Evolutionary conservation across 2,113 vertebrate genomes (phyloP).

Genomic region (Halichoeres trimaculatus): DNA sequence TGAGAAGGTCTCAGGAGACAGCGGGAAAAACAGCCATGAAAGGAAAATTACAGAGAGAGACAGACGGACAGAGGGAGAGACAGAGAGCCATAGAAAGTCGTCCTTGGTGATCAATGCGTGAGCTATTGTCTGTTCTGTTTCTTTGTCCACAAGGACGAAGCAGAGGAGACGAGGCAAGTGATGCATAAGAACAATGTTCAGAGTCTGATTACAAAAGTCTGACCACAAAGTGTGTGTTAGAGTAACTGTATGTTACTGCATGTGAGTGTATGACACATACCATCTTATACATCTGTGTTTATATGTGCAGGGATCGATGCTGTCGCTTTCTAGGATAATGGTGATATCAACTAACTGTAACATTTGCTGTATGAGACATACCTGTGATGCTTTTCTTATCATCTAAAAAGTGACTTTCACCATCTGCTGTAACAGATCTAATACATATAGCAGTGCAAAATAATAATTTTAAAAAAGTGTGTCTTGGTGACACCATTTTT

Average conservation of each 20-base stretch:
- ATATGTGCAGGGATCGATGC: no score
- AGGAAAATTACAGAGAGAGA: conserved; percentile 63
- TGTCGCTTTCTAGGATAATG: no score
- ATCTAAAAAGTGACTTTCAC: no score
- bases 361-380: no score
- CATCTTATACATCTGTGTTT: no score
- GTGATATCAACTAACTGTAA: no score
- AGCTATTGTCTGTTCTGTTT: conserved; percentile 69
- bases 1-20: conserved; percentile 70
- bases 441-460: no score
- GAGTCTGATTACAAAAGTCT: conserved; percentile 3
- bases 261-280: no score
- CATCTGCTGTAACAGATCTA: no score
- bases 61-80: conserved; percentile 41
- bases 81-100: conserved; percentile 49
- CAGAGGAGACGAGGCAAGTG: conserved; percentile 48
- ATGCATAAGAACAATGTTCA: conserved; percentile 42
- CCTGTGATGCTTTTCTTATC: no score
- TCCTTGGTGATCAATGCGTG: conserved; percentile 79
- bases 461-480: no score
- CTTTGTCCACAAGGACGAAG: conserved; percentile 76
- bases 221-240: conserved; percentile 4
- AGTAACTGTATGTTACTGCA: not conserved
- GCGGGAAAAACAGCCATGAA: conserved; percentile 74
- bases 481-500: no score